phyloP scores from a whole-genome alignment of 2,113 vertebrate genomes.

The Prietella phreatophila region DNA sequence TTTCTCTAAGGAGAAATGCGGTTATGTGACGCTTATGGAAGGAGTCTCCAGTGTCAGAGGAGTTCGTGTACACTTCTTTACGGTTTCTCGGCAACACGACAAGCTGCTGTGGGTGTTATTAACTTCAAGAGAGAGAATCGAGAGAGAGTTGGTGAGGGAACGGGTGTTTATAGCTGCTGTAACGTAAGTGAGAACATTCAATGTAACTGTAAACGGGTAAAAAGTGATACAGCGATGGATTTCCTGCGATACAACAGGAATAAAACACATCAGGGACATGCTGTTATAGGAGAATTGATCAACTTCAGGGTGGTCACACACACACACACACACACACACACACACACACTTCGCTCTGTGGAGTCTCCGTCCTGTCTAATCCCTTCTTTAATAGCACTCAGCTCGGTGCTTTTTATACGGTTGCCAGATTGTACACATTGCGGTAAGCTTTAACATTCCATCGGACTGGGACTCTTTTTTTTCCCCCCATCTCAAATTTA shows the following conservation, averaged over 20 bases:
- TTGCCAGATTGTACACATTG: conserved; percentile 11
- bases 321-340: conserved; percentile 17
- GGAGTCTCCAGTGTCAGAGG: background rate
- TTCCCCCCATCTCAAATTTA: conserved; percentile 49
- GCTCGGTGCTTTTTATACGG: background rate
- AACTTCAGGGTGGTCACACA: background rate
- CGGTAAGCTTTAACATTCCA: background rate
- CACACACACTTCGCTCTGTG: background rate
- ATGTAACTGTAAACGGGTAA: background rate
- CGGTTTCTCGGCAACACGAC: background rate
- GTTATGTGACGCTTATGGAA: background rate
- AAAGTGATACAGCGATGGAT: background rate
- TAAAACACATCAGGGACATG: no score
- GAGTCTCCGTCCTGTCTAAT: background rate
- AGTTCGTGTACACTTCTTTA: background rate
- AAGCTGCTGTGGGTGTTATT: background rate
- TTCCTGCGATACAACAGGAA: no score
- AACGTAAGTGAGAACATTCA: background rate
- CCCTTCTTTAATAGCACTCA: background rate
- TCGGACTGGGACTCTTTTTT: background rate
- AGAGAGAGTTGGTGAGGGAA: background rate
- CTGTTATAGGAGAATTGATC: background rate
- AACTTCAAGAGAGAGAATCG: background rate
- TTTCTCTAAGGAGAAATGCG: background rate
- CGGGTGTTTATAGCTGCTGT: background rate